These are phyloP conservation scores for Leucophenga maculata DNA, from an alignment of 2,888 invertebrate species.

Conservation along the genomic window DNA sequence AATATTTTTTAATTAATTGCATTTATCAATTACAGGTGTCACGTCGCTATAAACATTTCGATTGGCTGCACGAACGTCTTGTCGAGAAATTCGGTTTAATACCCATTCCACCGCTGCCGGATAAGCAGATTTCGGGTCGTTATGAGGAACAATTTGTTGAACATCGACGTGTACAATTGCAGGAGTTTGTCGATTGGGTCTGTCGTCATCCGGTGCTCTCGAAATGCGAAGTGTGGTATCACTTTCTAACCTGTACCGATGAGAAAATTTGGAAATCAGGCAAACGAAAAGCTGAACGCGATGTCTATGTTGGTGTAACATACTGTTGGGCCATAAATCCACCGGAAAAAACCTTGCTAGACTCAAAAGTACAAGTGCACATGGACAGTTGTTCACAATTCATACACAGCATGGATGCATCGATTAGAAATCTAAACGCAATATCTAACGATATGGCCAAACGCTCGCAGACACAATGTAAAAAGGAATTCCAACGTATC, in stretches of 20 bases:
- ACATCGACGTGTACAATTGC: slow-evolving; percentile 92
- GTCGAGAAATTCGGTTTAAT: slow-evolving; percentile 95
- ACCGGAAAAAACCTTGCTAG: slow-evolving; percentile 84
- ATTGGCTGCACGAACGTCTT: slow-evolving; percentile 96
- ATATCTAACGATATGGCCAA: slow-evolving; percentile 90
- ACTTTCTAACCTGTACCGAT: slow-evolving; percentile 97
- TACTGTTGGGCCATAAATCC: slow-evolving; percentile 92
- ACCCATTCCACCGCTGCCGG: slow-evolving; percentile 96
- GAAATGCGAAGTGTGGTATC: slow-evolving; percentile 93
- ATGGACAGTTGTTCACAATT: slow-evolving; percentile 88
- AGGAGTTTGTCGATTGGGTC: slow-evolving; percentile 97
- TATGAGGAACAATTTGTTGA: slow-evolving; percentile 98
- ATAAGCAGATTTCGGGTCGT: slow-evolving; percentile 96
- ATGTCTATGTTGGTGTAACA: slow-evolving; percentile 90
- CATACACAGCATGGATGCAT: slow-evolving; percentile 88
- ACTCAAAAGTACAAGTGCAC: slow-evolving; percentile 84
- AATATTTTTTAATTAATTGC: background rate
- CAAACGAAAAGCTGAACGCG: slow-evolving; percentile 95
- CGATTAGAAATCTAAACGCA: slow-evolving; percentile 86
- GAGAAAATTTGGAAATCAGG: slow-evolving; percentile 98
- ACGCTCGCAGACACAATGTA: slow-evolving; percentile 79
- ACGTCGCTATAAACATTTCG: slow-evolving; percentile 97
- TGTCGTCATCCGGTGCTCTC: slow-evolving; percentile 96
- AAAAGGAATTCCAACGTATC: slow-evolving; percentile 90
- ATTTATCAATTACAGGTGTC: slow-evolving; percentile 74